A percentile compares a stretch with the other conserved stretches of the same genome.
Evolutionary conservation across 2,888 invertebrate genomes (phyloP).

Genomic region (Eupsilia transversa): DNA sequence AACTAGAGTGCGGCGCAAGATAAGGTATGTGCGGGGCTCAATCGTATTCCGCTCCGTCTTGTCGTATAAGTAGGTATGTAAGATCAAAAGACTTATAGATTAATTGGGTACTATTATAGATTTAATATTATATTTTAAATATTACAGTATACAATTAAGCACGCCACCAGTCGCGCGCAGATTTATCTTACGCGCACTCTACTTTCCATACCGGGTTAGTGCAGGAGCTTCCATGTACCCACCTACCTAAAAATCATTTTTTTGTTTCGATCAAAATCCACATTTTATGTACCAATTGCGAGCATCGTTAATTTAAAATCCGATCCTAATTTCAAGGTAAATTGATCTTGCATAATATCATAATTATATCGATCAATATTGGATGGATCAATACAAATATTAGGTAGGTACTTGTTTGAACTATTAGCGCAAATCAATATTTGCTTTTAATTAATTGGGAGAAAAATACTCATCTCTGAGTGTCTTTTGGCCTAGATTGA

Average conservation of each 20-base stretch:
- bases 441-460: conserved; percentile 58
- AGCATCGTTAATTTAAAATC: conserved; percentile 25
- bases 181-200: no score
- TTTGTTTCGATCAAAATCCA: background rate
- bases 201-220: background rate
- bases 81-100: no score
- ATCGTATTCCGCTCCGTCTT: no score
- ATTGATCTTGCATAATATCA: conserved; percentile 70
- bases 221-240: background rate
- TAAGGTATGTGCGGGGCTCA: no score
- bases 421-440: conserved; percentile 70
- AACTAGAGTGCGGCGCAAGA: no score
- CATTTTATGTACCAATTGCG: background rate
- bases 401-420: conserved; percentile 70
- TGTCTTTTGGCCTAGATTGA: conserved; percentile 58
- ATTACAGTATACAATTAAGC: no score
- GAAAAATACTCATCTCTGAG: conserved; percentile 50
- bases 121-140: no score
- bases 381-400: conserved; percentile 59
- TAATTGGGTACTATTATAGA: no score
- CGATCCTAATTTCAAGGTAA: conserved; percentile 65
- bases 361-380: conserved; percentile 74
- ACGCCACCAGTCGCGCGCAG: no score
- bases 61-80: no score
- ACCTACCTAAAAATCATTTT: background rate